Percentiles rank a stretch among this genome's conserved stretches.
Conservation (phyloP, 2,888 invertebrate species). For the Morpho deidamia region DNA sequence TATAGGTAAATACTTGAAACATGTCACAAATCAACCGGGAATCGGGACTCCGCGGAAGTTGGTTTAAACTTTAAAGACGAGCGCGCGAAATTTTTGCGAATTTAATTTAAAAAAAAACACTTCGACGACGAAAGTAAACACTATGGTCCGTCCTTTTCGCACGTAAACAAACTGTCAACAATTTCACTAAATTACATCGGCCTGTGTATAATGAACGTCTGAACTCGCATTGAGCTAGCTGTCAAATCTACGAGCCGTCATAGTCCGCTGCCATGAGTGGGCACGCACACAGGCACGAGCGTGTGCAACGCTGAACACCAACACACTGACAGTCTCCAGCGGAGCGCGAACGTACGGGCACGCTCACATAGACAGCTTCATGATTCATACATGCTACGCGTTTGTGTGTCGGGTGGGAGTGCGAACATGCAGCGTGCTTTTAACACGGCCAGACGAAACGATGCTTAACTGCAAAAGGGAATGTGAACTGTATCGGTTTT, state of each 20-base stretch:
- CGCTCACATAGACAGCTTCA: conserved; percentile 50
- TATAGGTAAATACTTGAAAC: conserved; percentile 58
- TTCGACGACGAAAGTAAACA: conserved; percentile 31
- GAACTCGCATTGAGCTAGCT: conserved; percentile 79
- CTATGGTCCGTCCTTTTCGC: conserved; percentile 37
- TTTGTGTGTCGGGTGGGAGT: conserved; percentile 73
- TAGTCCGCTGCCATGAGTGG: conserved; percentile 77
- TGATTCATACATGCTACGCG: conserved; percentile 66
- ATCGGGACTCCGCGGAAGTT: conserved; percentile 34
- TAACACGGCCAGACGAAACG: conserved; percentile 74
- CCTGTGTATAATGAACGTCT: conserved; percentile 75
- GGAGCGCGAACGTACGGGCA: conserved; percentile 63
- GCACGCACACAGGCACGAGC: conserved; percentile 65
- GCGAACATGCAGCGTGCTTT: conserved; percentile 76
- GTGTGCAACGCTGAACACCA: conserved; percentile 62
- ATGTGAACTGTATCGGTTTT: conserved; percentile 61
- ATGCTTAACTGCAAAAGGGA: conserved; percentile 67
- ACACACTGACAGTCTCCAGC: conserved; percentile 72
- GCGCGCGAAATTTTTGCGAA: conserved; percentile 55
- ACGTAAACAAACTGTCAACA: conserved; percentile 58
- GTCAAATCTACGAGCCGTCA: conserved; percentile 80
- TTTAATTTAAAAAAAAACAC: conserved; percentile 22
- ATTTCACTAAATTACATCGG: conserved; percentile 70
- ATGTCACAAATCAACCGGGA: conserved; percentile 65
- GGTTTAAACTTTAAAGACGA: conserved; percentile 67